Evolutionary conservation across 2,797 vertebrate genomes (phyloP).

Genomic region (Lithobates pipiens): DNA sequence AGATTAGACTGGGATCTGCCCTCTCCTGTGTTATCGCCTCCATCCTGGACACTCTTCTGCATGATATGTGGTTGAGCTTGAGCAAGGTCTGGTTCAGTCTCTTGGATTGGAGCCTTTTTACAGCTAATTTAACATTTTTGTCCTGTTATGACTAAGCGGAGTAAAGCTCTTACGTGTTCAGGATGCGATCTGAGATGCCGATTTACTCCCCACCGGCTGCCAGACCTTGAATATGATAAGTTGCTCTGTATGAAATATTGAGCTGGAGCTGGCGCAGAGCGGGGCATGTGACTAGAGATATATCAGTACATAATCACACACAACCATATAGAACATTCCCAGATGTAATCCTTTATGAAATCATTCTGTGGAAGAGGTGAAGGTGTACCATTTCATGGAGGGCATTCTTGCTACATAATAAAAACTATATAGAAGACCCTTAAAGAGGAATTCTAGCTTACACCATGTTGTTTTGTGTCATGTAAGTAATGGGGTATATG

Average conservation of each 20-base stretch:
- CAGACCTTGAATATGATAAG: constrained; percentile 56
- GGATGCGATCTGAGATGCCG: constrained; percentile 60
- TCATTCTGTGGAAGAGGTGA: neutral
- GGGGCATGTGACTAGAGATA: constrained; percentile 25
- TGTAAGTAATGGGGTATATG: no score
- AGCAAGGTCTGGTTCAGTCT: constrained; percentile 13
- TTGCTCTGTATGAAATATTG: constrained; percentile 60
- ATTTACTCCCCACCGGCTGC: constrained; percentile 63
- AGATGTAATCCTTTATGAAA: no score
- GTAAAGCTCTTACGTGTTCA: constrained; percentile 62
- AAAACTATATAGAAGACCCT: no score
- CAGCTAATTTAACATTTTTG: constrained; percentile 54
- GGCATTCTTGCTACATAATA: no score
- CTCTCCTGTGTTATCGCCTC: constrained; percentile 18
- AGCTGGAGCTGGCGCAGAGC: constrained; percentile 52
- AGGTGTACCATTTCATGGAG: neutral
- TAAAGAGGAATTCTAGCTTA: neutral
- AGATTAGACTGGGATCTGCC: constrained; percentile 16
- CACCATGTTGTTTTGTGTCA: no score
- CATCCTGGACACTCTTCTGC: neutral
- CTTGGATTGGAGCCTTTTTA: constrained; percentile 31
- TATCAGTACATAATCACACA: constrained; percentile 11
- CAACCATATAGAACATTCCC: constrained; percentile 6
- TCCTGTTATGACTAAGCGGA: constrained; percentile 28
- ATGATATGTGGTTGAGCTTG: constrained; percentile 5